Evolutionary conservation across 2,113 vertebrate genomes (phyloP).

Genomic region (Oreocharis arfaki): DNA sequence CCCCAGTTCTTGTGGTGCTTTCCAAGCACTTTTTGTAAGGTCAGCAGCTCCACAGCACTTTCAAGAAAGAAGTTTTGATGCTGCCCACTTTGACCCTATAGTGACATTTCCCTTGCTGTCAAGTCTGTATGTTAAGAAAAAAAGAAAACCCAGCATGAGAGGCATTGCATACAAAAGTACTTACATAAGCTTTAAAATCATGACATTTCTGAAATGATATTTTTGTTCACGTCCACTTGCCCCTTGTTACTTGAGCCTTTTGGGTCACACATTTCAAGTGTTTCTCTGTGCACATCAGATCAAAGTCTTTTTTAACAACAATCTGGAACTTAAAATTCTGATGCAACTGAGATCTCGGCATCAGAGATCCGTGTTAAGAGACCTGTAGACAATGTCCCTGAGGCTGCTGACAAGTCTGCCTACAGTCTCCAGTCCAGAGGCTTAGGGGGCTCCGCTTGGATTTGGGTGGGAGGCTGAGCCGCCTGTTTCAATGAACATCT

Average conservation of each 20-base stretch:
- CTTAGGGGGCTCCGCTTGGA: neutral
- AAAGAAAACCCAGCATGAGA: neutral
- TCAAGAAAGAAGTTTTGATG: neutral
- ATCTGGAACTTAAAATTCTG: neutral
- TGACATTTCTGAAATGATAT: neutral
- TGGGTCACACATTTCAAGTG: neutral
- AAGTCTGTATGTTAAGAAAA: neutral
- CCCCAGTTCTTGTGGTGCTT: neutral
- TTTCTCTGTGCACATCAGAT: neutral
- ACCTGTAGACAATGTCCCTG: neutral
- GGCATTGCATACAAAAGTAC: neutral
- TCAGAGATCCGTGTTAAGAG: neutral
- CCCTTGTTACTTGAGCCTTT: neutral
- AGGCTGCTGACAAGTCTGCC: neutral
- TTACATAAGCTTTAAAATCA: neutral
- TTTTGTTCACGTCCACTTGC: neutral
- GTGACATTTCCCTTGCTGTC: neutral
- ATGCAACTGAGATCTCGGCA: fast-evolving
- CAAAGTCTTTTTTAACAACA: neutral
- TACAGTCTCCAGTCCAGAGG: neutral
- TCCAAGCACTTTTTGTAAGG: neutral
- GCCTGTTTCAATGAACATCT: neutral
- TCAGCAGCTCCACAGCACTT: neutral
- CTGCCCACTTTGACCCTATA: neutral
- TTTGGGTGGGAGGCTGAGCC: neutral